Base-by-base conservation (phyloP, 2,797 vertebrate genomes). In the Serranus cabrilla region DNA sequence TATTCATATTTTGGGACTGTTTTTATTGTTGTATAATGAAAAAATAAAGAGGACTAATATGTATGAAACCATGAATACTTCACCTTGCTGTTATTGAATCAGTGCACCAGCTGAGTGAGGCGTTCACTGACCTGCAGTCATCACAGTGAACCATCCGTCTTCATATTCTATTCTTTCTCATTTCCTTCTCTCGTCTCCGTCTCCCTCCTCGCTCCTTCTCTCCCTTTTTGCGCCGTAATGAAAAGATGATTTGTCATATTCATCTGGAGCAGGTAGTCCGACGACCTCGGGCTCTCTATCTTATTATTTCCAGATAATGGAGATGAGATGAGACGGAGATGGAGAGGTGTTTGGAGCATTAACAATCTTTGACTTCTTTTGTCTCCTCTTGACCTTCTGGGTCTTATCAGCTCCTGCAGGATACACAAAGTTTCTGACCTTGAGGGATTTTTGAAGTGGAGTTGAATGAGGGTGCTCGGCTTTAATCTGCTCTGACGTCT, bases 241-340 rank as follows among this genome's bases (percentile, higher is more conserved):
- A 88, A 84, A 91, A 78, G 71, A 86, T 80, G 78, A 89, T 92
- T 89, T 72, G 78, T 91, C 87, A 81, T 80, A 39, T 81, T 89
- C 87, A 80, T 79, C 82, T 78, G 7, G 7, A 75, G 71, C 11
- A 78, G 72, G 71, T 59, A 52, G 66, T 65, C 74, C 25, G 49
- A 45, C 52, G 71, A 74, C 84, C 84, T 81, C 67, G 27, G 62
- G 75, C 84, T 87, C 84, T 68, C 71, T 7, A 47, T 83, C 71
- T 14, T 75, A 81, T 86, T 81, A 78, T 78, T 81, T 67, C 79
- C 86, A 78, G 65, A 74, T 84, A 84, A 89, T 79, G 63, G 84
- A 81, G 80, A 76, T 31, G 85, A 56, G 77, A 57, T 47, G 43
- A 56, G 77, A 57, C 46, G 46, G 69, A 59, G 70, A 71, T 62